A percentile compares a stretch with the other conserved stretches of the same genome.
Conservation (phyloP, 2,797 vertebrate species). For the Acipenser ruthenus region DNA sequence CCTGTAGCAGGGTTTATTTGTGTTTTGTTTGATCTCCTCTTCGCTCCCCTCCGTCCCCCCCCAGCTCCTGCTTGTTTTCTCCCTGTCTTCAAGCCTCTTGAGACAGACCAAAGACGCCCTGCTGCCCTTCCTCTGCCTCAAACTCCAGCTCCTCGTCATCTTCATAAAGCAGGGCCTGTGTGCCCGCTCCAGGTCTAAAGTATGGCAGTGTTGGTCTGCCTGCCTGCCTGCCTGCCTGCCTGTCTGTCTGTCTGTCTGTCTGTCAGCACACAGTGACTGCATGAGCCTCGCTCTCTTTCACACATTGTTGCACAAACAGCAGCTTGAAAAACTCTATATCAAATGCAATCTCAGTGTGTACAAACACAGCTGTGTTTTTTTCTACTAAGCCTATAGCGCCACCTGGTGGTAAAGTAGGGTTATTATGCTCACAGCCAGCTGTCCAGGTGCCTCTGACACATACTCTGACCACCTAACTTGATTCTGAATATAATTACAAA, state of each 20-base stretch:
- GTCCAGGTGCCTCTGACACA: too few relatives aligned
- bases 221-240: not conserved
- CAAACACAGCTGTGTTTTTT: too few relatives aligned
- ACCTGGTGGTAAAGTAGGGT: too few relatives aligned
- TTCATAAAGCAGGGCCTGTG: slow-evolving; percentile 63
- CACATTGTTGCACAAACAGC: too few relatives aligned
- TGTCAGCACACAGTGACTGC: not conserved
- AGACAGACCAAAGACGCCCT: slow-evolving; percentile 74
- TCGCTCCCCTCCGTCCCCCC: slow-evolving; percentile 33
- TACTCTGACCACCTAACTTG: too few relatives aligned
- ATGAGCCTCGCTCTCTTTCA: too few relatives aligned
- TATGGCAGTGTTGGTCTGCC: slow-evolving; percentile 39
- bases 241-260: slow-evolving; percentile 14
- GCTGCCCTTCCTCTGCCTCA: slow-evolving; percentile 63
- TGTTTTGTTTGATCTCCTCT: slow-evolving; percentile 21
- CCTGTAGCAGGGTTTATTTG: too few relatives aligned
- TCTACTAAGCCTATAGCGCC: too few relatives aligned
- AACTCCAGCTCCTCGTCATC: slow-evolving; percentile 66
- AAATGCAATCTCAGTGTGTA: too few relatives aligned
- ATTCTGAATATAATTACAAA: too few relatives aligned
- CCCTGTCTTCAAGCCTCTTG: slow-evolving; percentile 71
- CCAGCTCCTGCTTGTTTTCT: slow-evolving; percentile 81
- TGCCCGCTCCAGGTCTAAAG: slow-evolving; percentile 59
- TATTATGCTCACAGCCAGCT: too few relatives aligned
- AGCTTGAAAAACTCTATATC: too few relatives aligned